Conservation (phyloP, 2,113 vertebrate genomes). For the Cyanocitta stelleri region DNA sequence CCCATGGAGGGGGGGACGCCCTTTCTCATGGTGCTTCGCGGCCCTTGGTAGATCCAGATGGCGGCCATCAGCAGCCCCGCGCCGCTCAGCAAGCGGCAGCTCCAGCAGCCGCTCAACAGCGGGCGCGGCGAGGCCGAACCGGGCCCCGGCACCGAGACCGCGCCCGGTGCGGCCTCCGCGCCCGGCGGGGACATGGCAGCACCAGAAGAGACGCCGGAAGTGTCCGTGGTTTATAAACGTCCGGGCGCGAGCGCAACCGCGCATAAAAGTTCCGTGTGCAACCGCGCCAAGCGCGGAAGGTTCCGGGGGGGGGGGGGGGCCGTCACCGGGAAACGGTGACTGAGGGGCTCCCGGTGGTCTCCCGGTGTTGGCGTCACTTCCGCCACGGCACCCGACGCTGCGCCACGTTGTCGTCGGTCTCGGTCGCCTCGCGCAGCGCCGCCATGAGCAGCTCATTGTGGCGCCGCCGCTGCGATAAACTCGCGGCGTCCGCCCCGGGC, state of each 20-base stretch:
- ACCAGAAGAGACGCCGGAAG: accelerated
- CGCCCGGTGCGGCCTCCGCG: neutral
- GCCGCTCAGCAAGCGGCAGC: neutral
- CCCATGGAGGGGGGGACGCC: neutral
- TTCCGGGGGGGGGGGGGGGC: accelerated
- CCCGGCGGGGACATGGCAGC: neutral
- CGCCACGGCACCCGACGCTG: neutral
- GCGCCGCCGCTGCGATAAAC: neutral
- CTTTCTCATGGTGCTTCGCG: accelerated
- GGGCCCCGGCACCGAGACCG: neutral
- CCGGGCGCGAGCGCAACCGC: no score
- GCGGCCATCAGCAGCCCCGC: neutral
- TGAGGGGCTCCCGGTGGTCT: accelerated
- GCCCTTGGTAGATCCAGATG: neutral
- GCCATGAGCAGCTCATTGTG: neutral
- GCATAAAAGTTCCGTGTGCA: accelerated
- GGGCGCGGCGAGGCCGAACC: neutral
- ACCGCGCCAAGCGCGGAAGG: accelerated
- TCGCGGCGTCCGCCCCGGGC: neutral
- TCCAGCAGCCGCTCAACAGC: neutral
- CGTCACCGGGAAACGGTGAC: accelerated
- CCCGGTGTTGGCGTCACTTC: neutral
- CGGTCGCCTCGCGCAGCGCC: neutral
- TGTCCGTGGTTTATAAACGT: accelerated
- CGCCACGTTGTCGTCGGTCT: neutral